These are phyloP conservation scores for Tribolium freemani DNA, from an alignment of 2,888 invertebrate genomes.

Conservation along the genomic window DNA sequence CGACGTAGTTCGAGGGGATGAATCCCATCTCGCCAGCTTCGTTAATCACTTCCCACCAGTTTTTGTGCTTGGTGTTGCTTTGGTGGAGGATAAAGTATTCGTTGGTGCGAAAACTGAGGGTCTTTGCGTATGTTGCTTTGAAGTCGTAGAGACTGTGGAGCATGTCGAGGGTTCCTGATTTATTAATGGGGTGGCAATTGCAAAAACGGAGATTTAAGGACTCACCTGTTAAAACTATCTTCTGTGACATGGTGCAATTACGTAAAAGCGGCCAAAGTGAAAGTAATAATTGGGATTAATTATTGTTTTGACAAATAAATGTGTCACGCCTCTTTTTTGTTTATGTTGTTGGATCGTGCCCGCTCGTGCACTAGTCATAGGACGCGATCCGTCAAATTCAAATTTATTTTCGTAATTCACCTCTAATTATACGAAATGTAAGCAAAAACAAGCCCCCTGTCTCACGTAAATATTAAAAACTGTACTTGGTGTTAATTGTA, in stretches of 20 bases:
- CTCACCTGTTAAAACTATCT: slow-evolving; percentile 55
- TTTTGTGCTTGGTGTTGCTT: slow-evolving; percentile 82
- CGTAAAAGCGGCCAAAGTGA: slow-evolving; percentile 37
- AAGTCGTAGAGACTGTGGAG: slow-evolving; percentile 87
- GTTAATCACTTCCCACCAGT: slow-evolving; percentile 93
- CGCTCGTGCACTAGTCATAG: background rate
- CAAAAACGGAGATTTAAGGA: background rate
- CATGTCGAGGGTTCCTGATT: slow-evolving; percentile 82
- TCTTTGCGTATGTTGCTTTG: slow-evolving; percentile 86
- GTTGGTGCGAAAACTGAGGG: slow-evolving; percentile 83
- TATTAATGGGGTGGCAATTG: background rate
- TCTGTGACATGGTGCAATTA: slow-evolving; percentile 50
- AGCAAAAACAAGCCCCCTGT: background rate
- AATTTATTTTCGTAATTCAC: background rate
- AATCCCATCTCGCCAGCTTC: slow-evolving; percentile 86
- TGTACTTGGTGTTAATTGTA: background rate
- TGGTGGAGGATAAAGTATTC: slow-evolving; percentile 87
- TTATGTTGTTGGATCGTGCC: slow-evolving; percentile 51
- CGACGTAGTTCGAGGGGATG: slow-evolving; percentile 90
- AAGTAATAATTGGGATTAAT: slow-evolving; percentile 40
- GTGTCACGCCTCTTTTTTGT: slow-evolving; percentile 62
- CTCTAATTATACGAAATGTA: background rate
- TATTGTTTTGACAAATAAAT: slow-evolving; percentile 39
- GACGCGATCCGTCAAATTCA: slow-evolving; percentile 16
- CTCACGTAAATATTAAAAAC: background rate